A percentile compares a stretch with the other conserved stretches of the same genome.
These are phyloP conservation scores for Meandrina meandrites DNA, from an alignment of 92 coral and sea anemone species.

Conservation along the genomic window DNA sequence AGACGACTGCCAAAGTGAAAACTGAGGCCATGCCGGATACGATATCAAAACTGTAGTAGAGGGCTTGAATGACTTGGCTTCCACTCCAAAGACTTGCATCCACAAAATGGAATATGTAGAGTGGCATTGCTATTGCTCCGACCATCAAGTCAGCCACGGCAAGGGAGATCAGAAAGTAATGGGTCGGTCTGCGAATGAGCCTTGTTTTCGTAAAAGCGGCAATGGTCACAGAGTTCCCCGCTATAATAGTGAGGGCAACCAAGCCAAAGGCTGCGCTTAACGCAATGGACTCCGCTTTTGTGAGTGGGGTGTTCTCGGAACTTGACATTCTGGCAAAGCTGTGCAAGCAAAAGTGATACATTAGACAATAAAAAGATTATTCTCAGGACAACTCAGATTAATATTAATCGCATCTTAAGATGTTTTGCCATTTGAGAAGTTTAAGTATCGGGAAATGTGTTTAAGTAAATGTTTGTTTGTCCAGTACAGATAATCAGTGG, in stretches of 20 bases:
- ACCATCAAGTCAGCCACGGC: constrained; percentile 82
- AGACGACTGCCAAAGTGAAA: constrained; percentile 77
- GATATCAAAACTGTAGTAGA: constrained; percentile 75
- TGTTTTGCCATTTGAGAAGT: too few relatives aligned
- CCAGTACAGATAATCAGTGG: too few relatives aligned
- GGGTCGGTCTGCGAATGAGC: constrained; percentile 71
- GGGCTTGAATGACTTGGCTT: constrained; percentile 25
- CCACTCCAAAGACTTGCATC: constrained; percentile 53
- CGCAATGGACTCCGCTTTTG: constrained; percentile 33
- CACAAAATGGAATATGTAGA: constrained; percentile 70
- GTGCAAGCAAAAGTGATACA: neutral
- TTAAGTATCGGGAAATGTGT: too few relatives aligned
- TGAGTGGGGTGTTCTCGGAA: constrained; percentile 14
- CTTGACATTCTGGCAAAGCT: constrained; percentile 20
- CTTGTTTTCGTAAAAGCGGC: constrained; percentile 79
- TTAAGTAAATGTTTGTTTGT: too few relatives aligned
- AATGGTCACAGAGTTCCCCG: constrained; percentile 74
- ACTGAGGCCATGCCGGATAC: constrained; percentile 80
- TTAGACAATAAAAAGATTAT: too few relatives aligned
- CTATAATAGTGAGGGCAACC: constrained; percentile 60
- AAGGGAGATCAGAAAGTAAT: constrained; percentile 75
- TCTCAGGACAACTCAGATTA: too few relatives aligned
- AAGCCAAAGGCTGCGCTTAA: constrained; percentile 49
- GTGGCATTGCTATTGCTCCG: constrained; percentile 71
- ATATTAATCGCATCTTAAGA: too few relatives aligned